Base-by-base conservation (phyloP, 2,888 invertebrate genomes). In the Ceramica pisi region DNA sequence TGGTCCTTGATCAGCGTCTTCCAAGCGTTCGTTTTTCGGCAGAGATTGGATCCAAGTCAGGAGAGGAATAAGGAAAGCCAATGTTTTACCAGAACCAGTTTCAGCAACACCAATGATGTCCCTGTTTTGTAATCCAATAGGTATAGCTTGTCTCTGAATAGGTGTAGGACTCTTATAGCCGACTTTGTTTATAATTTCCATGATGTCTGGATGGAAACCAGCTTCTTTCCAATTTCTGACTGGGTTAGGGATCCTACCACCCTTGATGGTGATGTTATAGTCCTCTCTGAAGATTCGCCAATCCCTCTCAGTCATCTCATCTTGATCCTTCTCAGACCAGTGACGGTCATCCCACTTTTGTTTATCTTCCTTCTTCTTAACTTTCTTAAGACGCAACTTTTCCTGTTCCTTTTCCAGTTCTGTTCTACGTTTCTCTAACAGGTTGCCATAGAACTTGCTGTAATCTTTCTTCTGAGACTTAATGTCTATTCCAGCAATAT, bases 211-310 rank as follows among this genome's bases (percentile, higher is more conserved):
- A 44, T 98, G 98, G 85, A 99, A 98, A 21, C 97, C 97, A 6
- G 98, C 98, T 95, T 99, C 99, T 80, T 98, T 98, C 99, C 99
- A 99, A 76, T 97, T 97, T 48, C 99, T 97, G 72, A 99, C 97
- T 0, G 99, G 99, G 94, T 99, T 99, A 0, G 99, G 99, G 86
- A 99, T 99, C 90, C 97, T 98, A 0, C 99, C 99, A 81, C 99
- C 99, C 94, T 99, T 99, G 76, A 99, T 98, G 5, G 99, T 98
- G 67, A 99, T 99, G 91, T 99, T 99, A 92, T 99, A 99, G 95
- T 99, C 99, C 94, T 99, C 99, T 81, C 99, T 97, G 92, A 99
- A 99, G 88, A 99, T 99, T 93, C 99, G 97, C 99, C 99, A 99
- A 96, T 99, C 99, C 87, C 99, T 97, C 92, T 99, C 99, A 0